Evolutionary conservation across 2,113 vertebrate species (phyloP).

Genomic region (Psittacus erithacus): DNA sequence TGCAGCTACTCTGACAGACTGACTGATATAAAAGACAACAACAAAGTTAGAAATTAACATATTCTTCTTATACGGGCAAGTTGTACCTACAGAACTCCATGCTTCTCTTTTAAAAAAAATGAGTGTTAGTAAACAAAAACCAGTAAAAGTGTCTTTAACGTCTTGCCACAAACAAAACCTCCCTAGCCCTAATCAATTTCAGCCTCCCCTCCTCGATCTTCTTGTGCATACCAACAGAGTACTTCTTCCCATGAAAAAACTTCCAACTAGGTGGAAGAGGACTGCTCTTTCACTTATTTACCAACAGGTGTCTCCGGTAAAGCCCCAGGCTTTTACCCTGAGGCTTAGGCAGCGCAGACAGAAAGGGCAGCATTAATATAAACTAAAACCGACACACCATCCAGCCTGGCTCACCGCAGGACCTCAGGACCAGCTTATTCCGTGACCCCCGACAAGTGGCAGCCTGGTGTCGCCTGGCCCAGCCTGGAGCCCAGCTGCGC

Average conservation of each 20-base stretch:
- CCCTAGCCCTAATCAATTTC: no score
- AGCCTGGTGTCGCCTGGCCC: neutral
- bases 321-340: neutral
- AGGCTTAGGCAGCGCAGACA: accelerated
- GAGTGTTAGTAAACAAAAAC: accelerated
- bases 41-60: neutral
- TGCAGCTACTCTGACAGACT: neutral
- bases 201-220: neutral
- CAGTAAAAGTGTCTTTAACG: accelerated
- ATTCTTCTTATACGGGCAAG: neutral
- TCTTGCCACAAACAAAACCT: neutral
- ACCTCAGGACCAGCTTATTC: accelerated
- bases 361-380: accelerated
- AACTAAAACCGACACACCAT: accelerated
- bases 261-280: accelerated
- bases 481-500: neutral
- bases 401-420: accelerated
- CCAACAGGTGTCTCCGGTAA: neutral
- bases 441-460: neutral
- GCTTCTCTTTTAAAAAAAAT: neutral
- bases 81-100: accelerated
- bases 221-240: accelerated
- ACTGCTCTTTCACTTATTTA: neutral
- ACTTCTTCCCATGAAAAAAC: neutral
- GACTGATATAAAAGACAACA: neutral